Conservation (phyloP, 2,113 vertebrate species). For the Rhinichthys klamathensis region DNA sequence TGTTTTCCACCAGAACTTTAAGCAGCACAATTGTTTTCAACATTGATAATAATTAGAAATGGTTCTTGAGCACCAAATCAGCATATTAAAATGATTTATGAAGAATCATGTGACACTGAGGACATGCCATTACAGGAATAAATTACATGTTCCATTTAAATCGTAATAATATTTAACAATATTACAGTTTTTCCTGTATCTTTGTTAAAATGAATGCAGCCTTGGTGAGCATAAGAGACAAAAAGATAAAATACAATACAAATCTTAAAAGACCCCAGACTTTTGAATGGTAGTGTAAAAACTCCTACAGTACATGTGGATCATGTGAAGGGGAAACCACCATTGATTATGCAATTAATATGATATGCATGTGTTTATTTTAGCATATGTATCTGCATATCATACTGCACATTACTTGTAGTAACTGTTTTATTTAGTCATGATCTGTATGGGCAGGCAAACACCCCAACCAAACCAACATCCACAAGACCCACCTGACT, state of each 20-base stretch:
- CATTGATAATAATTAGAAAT: neutral
- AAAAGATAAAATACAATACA: no score
- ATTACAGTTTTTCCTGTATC: neutral
- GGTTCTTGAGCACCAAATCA: neutral
- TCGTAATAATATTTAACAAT: neutral
- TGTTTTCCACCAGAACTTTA: neutral
- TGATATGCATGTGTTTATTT: neutral
- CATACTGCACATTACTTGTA: neutral
- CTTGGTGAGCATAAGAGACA: neutral
- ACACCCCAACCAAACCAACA: neutral
- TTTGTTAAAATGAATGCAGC: neutral
- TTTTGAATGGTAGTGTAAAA: neutral
- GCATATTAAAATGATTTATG: neutral
- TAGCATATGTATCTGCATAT: slow-evolving; percentile 12
- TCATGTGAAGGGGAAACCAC: neutral
- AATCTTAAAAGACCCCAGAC: no score
- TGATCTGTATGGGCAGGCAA: neutral
- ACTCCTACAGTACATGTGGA: neutral
- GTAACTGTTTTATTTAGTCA: neutral
- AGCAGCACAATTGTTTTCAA: neutral
- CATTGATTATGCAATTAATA: neutral
- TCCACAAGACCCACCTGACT: neutral
- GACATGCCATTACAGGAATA: neutral
- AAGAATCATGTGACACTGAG: neutral
- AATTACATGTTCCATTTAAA: no score